Conservation (phyloP, 2,113 vertebrate species). For the Rhizomys pruinosus region DNA sequence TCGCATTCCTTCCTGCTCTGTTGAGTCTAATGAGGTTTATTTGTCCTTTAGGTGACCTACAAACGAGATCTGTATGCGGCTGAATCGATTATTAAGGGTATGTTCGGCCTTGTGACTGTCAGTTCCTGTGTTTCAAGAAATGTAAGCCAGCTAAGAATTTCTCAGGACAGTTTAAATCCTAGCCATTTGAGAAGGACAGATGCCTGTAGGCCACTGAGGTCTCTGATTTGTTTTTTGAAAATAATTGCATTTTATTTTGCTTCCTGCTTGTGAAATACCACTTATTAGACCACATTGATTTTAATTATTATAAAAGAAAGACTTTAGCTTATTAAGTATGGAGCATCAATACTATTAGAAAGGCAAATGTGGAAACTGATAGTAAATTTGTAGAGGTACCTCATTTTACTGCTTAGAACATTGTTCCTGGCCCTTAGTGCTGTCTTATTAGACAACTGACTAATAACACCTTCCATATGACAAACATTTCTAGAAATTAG, state of each 20-base stretch:
- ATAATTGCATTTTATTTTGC: constrained; percentile 63
- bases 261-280: constrained; percentile 69
- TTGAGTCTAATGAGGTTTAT: constrained; percentile 85
- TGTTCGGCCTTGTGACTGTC: constrained; percentile 80
- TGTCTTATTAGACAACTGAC: neutral
- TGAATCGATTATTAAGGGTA: constrained; percentile 97
- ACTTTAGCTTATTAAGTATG: constrained; percentile 35
- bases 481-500: neutral
- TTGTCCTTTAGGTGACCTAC: constrained; percentile 95
- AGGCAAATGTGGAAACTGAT: neutral
- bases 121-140: constrained; percentile 75
- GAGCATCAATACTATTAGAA: neutral
- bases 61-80: constrained; percentile 95
- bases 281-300: constrained; percentile 46
- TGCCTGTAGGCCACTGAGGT: constrained; percentile 58
- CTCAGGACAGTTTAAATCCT: constrained; percentile 72
- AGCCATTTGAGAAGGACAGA: constrained; percentile 73
- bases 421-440: neutral
- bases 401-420: neutral
- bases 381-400: constrained; percentile 16
- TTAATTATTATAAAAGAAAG: constrained; percentile 65
- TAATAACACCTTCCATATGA: neutral
- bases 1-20: constrained; percentile 84
- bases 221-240: constrained; percentile 64
- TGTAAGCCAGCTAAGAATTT: constrained; percentile 66